phyloP scores from a whole-genome alignment of 1,140 invertebrate species.

The Drosophila rhopaloa region DNA sequence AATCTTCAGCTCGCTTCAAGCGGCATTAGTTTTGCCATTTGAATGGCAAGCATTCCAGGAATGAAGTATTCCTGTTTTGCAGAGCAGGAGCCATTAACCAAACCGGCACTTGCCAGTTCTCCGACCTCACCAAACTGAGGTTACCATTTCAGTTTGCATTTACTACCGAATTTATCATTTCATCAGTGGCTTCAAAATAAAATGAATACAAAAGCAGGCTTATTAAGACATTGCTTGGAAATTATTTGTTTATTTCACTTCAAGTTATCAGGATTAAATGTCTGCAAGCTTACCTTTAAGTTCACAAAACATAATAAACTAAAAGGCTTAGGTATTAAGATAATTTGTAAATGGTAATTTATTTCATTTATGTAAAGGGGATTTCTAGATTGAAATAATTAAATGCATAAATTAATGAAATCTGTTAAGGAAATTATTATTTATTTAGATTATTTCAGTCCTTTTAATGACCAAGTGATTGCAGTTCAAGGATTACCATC shows the following conservation, averaged over 20 bases:
- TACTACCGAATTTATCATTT: conserved; percentile 20
- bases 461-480: no score
- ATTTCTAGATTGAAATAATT: no score
- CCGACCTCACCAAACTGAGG: not conserved
- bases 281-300: no score
- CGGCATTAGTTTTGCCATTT: conserved; percentile 62
- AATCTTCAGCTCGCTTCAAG: conserved; percentile 59
- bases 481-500: no score
- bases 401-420: no score
- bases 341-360: no score
- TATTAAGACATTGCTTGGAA: not conserved
- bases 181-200: not conserved
- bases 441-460: no score
- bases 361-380: no score
- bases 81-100: conserved; percentile 35
- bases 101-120: conserved; percentile 20
- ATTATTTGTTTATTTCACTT: not conserved
- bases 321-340: not conserved
- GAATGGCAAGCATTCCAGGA: conserved; percentile 64
- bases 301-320: no score
- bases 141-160: conserved; percentile 5
- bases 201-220: not conserved
- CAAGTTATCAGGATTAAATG: not conserved
- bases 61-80: conserved; percentile 19
- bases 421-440: no score